Evolutionary conservation across 2,797 vertebrate genomes (phyloP), one percentile per base, ranked within the genome.

Genomic region (Silurus lanzhouensis): DNA sequence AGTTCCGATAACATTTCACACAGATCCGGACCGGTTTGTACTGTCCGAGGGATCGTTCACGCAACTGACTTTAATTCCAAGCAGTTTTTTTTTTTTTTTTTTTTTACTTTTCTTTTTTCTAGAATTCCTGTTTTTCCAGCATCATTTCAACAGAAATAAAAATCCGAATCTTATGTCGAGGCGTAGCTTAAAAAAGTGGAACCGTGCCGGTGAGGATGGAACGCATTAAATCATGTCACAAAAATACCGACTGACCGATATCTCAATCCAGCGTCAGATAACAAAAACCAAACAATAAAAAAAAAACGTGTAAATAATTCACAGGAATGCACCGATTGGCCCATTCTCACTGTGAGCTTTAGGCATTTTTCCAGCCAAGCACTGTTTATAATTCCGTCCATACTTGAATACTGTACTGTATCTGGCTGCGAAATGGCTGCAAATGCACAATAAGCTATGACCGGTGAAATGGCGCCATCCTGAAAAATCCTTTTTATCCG

Each of bases 331-430:
- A 58, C 57, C 15, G 4, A 2, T 80, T 64, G 22, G n/a, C 66
- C 85, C 64, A 81, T 86, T 88, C 83, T 88, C 84, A 57, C 89
- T 85, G 89, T 52, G 91, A 92, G 88, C 85, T 86, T 86, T 75
- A 31, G 25, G 84, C 84, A 68, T 88, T 85, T 83, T 55, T 44
- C 66, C 64, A 80, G 90, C 84, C 77, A 64, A 79, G 84, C 77
- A 88, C 85, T 87, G 81, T 89, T 87, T 78, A 84, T 85, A 85
- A 86, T 63, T 83, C 52, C 2, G 55, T 89, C 83, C 83, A 91
- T 91, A 92, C 91, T 91, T 92, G 90, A 92, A 92, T 83, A 86
- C 80, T 87, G 82, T 81, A 84, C 82, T 76, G 78, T 84, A 76
- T 76, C 19, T 80, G 83, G 88, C 84, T 83, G 83, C 64, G 63